Conservation (phyloP, 2,113 vertebrate genomes). For the Nerophis ophidion region DNA sequence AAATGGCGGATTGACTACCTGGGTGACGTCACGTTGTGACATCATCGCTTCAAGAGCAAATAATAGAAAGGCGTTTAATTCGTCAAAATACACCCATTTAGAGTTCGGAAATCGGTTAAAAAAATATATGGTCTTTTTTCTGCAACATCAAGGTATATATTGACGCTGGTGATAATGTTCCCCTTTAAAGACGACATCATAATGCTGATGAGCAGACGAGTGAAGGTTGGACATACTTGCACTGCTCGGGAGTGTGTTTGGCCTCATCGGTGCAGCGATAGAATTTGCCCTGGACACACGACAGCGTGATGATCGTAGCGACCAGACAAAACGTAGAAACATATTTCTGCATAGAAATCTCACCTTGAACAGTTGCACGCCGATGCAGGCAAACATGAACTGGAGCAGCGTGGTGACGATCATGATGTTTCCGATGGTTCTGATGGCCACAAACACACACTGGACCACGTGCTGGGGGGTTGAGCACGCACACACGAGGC, state of each 20-base stretch:
- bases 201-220: neutral
- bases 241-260: constrained; percentile 84
- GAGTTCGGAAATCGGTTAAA: too few relatives aligned
- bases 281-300: constrained; percentile 80
- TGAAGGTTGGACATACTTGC: constrained; percentile 75
- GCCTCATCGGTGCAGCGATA: constrained; percentile 91
- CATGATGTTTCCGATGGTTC: constrained; percentile 92
- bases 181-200: constrained; percentile 7
- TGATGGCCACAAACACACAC: constrained; percentile 91
- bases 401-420: constrained; percentile 88
- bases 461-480: constrained; percentile 84
- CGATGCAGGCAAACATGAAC: constrained; percentile 94
- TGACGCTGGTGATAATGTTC: too few relatives aligned
- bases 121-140: too few relatives aligned
- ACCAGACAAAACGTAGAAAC: too few relatives aligned
- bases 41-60: too few relatives aligned
- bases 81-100: too few relatives aligned
- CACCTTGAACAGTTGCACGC: constrained; percentile 95
- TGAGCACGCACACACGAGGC: constrained; percentile 16
- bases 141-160: too few relatives aligned
- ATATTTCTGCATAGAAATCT: neutral
- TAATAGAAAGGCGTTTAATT: too few relatives aligned
- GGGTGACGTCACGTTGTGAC: too few relatives aligned
- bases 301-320: neutral
- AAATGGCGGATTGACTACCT: too few relatives aligned